phyloP scores from a whole-genome alignment of 2,797 vertebrate genomes.

The Leucoraja ocellata region DNA sequence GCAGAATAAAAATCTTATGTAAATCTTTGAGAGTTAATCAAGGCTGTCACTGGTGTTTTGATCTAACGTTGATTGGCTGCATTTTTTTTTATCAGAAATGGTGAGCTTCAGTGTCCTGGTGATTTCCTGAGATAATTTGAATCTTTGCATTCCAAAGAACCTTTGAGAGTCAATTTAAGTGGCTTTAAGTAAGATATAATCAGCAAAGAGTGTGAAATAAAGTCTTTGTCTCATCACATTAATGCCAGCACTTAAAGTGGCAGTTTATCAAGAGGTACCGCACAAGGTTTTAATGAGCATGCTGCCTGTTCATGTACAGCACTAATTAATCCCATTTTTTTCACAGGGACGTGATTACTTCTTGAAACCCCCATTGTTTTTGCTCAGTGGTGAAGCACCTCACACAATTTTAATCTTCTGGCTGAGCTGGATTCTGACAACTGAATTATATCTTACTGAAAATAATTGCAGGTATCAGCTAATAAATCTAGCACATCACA shows the following conservation, averaged over 20 bases:
- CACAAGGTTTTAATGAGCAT: slow-evolving; percentile 99
- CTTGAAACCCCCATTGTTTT: slow-evolving; percentile 96
- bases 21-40: slow-evolving; percentile 31
- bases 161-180: slow-evolving; percentile 81
- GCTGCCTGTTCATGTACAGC: slow-evolving; percentile 98
- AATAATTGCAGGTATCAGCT: slow-evolving; percentile 96
- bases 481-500: slow-evolving; percentile 93
- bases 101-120: slow-evolving; percentile 53
- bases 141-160: slow-evolving; percentile 64
- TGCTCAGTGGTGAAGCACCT: slow-evolving; percentile 81
- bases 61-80: slow-evolving; percentile 30
- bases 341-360: slow-evolving; percentile 91
- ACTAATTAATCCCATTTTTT: slow-evolving; percentile 99
- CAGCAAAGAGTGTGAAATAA: slow-evolving; percentile 91
- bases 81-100: slow-evolving; percentile 35
- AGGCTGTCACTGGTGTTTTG: slow-evolving; percentile 32
- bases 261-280: slow-evolving; percentile 98
- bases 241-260: slow-evolving; percentile 95
- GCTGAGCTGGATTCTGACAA: slow-evolving; percentile 90
- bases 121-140: slow-evolving; percentile 75
- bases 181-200: slow-evolving; percentile 88
- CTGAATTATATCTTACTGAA: slow-evolving; percentile 97
- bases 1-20: slow-evolving; percentile 23
- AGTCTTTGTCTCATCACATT: slow-evolving; percentile 98
- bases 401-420: slow-evolving; percentile 98